These are phyloP conservation scores for Drosophila cognata DNA, from an alignment of 2,888 invertebrate genomes.

Conservation along the genomic window DNA sequence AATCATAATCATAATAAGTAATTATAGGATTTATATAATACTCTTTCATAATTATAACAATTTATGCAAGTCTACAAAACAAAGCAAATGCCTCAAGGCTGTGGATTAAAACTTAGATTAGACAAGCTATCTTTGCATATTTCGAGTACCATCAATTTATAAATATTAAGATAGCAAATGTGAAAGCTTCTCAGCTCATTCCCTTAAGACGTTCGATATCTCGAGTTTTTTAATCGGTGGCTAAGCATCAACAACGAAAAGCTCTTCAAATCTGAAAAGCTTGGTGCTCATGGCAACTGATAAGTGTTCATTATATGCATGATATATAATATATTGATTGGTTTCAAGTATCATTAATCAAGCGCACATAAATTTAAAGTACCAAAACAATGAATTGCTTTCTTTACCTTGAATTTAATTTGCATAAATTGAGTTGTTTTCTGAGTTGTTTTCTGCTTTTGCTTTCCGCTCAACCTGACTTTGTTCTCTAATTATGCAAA, in stretches of 20 bases:
- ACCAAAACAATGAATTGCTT: constrained; percentile 22
- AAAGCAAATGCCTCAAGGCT: neutral
- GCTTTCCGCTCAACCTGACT: neutral
- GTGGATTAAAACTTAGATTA: constrained; percentile 13
- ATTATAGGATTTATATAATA: neutral
- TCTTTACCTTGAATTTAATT: constrained; percentile 44
- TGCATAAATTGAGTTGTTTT: constrained; percentile 33
- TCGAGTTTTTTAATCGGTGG: neutral
- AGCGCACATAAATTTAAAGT: constrained; percentile 29
- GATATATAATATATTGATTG: constrained; percentile 8
- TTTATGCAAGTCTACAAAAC: neutral
- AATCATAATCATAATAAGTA: neutral
- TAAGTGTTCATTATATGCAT: neutral
- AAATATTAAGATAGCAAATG: constrained; percentile 17
- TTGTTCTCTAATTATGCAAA: constrained; percentile 19
- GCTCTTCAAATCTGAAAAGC: neutral
- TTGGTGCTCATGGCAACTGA: neutral
- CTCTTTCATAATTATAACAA: neutral
- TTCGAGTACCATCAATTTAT: neutral
- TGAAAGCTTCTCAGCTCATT: neutral
- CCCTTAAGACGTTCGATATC: constrained; percentile 1
- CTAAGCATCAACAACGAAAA: neutral
- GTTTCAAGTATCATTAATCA: constrained; percentile 27
- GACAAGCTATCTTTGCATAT: neutral
- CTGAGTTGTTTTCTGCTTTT: constrained; percentile 17